Base-by-base conservation (phyloP, 2,113 vertebrate species). In the Perca fluviatilis region DNA sequence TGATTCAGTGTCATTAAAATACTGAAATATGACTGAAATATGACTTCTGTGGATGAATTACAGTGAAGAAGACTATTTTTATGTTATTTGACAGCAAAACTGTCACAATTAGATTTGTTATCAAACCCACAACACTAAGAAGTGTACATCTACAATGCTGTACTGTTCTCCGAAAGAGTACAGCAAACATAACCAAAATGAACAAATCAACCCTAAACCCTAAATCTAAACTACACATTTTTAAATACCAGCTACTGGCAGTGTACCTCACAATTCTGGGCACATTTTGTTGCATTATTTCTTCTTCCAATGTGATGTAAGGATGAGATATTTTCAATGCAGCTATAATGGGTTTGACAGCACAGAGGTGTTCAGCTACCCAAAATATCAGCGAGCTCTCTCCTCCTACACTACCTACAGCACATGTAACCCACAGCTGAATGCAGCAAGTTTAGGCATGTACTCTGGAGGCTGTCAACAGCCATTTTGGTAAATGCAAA, bases 391-490 rank as follows among this genome's bases (percentile, higher is more conserved):
- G 46, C 77, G 57, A 68, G 86, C 79, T 75, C 87, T 77, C 79
- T 85, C 90, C 89, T 79, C 89, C 92, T 85, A 93, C 91, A 84
- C 88, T 70, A 83, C 88, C 74, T 88, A 66, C 75, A 83, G 78
- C 7, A 50, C 67, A 90, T 74, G 77, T 76, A 75, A 82, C 77
- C 85, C 74, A 66, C 76, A 79, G 84, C 74, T 60, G n/a, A 84
- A 83, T 57, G 58, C 53, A 79, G 40, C 65, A 68, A 74, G 75
- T 82, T 78, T 61, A 66, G 50, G 50, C 58, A 33, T 19, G n/a
- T 27, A 74, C 57, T 82, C 67, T 23, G 57, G 84, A 60, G 84
- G 82, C 9, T 63, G 79, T 65, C 75, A 70, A 27, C 19, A 53
- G 80, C 49, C 40, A 56, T 70, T 87, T 69, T 77, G 18, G 65